Evolutionary conservation across 2,113 vertebrate genomes (phyloP).

Genomic region (Aspiorhynchus laticeps): DNA sequence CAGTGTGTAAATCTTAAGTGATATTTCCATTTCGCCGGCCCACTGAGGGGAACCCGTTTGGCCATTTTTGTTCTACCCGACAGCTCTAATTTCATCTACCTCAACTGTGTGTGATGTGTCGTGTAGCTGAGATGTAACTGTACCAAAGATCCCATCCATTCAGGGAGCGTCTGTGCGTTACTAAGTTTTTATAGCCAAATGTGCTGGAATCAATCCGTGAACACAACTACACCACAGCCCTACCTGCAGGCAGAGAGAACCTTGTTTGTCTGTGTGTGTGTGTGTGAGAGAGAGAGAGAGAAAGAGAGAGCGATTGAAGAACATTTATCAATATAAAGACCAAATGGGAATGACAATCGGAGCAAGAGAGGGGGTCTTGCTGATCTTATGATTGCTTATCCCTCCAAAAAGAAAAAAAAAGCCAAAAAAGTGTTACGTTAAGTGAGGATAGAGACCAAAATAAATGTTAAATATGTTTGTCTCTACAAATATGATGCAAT

Average conservation of each 20-base stretch:
- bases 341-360: constrained; percentile 79
- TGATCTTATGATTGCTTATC: constrained; percentile 80
- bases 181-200: constrained; percentile 75
- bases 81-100: constrained; percentile 75
- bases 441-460: constrained; percentile 10
- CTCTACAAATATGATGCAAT: constrained; percentile 32
- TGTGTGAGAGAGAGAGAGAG: constrained; percentile 61
- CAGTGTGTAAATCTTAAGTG: constrained; percentile 13
- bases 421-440: not conserved
- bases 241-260: constrained; percentile 69
- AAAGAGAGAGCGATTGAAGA: constrained; percentile 53
- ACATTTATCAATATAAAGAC: constrained; percentile 67
- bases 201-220: constrained; percentile 82
- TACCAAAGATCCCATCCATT: constrained; percentile 83
- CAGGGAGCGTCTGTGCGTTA: constrained; percentile 76
- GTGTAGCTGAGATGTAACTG: constrained; percentile 78
- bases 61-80: constrained; percentile 26
- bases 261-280: constrained; percentile 68
- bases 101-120: constrained; percentile 80
- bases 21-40: constrained; percentile 10
- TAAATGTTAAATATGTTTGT: constrained; percentile 35
- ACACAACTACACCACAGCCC: constrained; percentile 61
- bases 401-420: constrained; percentile 54
- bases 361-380: constrained; percentile 78
- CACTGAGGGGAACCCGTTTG: constrained; percentile 39